Evolutionary conservation across 2,797 vertebrate species (phyloP).

Genomic region (Intellagama lesueurii): DNA sequence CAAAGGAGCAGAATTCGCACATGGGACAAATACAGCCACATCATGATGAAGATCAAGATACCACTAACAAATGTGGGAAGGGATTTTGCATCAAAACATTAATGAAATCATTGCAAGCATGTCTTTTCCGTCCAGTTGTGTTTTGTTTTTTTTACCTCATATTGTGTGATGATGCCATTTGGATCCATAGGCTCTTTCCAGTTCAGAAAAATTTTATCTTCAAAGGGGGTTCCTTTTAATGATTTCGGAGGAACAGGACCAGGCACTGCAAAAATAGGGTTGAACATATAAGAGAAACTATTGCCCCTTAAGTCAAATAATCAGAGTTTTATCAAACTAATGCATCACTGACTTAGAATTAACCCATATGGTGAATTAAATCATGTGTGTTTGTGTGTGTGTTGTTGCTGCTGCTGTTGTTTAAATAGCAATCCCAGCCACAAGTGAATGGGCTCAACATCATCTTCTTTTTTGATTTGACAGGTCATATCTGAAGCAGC

Average conservation of each 20-base stretch:
- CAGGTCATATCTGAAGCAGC: not conserved
- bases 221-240: conserved; percentile 92
- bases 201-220: conserved; percentile 95
- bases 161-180: conserved; percentile 96
- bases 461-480: not conserved
- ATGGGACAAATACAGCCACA: not conserved
- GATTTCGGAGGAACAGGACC: conserved; percentile 92
- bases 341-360: not conserved
- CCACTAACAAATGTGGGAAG: not conserved
- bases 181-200: conserved; percentile 97
- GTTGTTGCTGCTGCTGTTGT: not conserved
- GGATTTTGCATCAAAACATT: not conserved
- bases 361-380: not conserved
- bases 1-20: not conserved
- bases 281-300: not conserved
- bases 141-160: conserved; percentile 78
- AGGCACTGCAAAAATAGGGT: conserved; percentile 86
- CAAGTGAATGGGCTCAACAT: not conserved
- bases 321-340: conserved; percentile 40
- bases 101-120: not conserved
- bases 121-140: not conserved
- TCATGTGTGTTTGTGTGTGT: not conserved
- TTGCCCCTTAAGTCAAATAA: conserved; percentile 20
- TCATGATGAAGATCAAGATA: not conserved
- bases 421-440: not conserved